Conservation (phyloP, 1,140 invertebrate genomes). For the Aporrectodea caliginosa region DNA sequence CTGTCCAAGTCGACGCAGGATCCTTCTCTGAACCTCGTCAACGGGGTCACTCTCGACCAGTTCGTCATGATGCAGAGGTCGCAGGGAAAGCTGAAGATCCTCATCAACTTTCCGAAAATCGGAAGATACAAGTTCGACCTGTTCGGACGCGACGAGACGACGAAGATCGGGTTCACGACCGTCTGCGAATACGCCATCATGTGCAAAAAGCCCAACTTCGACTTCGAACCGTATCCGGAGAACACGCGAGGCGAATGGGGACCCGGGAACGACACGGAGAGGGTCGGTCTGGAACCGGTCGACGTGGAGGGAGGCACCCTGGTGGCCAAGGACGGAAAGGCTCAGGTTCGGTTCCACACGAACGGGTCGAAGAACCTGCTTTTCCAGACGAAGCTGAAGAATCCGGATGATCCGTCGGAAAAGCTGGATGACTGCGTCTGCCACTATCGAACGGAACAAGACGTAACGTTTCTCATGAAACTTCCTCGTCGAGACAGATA, state of each 20-base stretch:
- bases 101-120: constrained; percentile 26
- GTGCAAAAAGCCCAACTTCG: constrained; percentile 27
- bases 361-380: constrained; percentile 3
- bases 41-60: constrained; percentile 26
- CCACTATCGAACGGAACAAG: constrained; percentile 23
- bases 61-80: constrained; percentile 25
- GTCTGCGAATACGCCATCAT: constrained; percentile 25
- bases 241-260: constrained; percentile 19
- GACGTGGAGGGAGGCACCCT: constrained; percentile 23
- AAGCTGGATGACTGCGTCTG: constrained; percentile 9
- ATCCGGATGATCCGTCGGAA: background rate
- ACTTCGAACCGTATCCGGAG: constrained; percentile 25
- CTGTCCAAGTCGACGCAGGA: constrained; percentile 21
- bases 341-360: constrained; percentile 7
- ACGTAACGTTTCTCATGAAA: constrained; percentile 21
- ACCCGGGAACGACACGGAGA: background rate
- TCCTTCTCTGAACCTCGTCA: constrained; percentile 1
- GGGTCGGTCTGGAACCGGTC: constrained; percentile 21
- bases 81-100: constrained; percentile 6
- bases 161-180: constrained; percentile 1
- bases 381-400: constrained; percentile 9
- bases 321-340: constrained; percentile 13
- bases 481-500: constrained; percentile 19
- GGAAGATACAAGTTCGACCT: constrained; percentile 29
- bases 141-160: background rate